A percentile compares a stretch with the other conserved stretches of the same genome.
These are phyloP conservation scores for Caenorhabditis zanzibari DNA, from an alignment of 2,888 invertebrate genomes.

Conservation along the genomic window DNA sequence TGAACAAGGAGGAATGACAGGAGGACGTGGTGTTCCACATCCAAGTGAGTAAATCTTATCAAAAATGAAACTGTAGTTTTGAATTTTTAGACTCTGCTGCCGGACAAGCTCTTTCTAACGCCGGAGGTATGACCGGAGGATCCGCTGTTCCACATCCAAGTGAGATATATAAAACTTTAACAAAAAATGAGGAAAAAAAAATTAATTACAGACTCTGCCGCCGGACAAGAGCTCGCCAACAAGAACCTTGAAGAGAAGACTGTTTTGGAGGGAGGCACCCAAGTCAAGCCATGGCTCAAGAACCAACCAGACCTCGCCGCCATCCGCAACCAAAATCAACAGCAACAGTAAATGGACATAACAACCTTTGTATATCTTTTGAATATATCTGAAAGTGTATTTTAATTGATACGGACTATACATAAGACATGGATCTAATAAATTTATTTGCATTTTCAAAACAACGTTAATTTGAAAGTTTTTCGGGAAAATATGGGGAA, in stretches of 20 bases:
- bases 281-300: slow-evolving; percentile 71
- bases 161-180: slow-evolving; percentile 3
- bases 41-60: slow-evolving; percentile 41
- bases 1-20: slow-evolving; percentile 57
- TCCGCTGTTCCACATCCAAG: slow-evolving; percentile 59
- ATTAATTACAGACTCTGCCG: slow-evolving; percentile 65
- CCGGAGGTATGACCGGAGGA: slow-evolving; percentile 50
- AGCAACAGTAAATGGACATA: slow-evolving; percentile 16
- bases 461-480: too few relatives aligned
- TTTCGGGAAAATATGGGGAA: too few relatives aligned
- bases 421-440: neutral
- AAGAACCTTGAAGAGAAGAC: slow-evolving; percentile 61
- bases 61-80: neutral
- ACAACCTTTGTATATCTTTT: slow-evolving; percentile 4
- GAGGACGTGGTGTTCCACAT: slow-evolving; percentile 63
- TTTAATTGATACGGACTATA: slow-evolving; percentile 30
- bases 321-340: slow-evolving; percentile 37
- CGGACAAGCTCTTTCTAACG: slow-evolving; percentile 56
- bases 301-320: slow-evolving; percentile 64
- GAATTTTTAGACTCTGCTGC: slow-evolving; percentile 59
- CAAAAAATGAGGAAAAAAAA: neutral
- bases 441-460: slow-evolving; percentile 22
- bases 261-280: slow-evolving; percentile 68
- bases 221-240: slow-evolving; percentile 58
- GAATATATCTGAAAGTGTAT: slow-evolving; percentile 3